Evolutionary conservation across 2,113 vertebrate species (phyloP).

Genomic region (Poicephalus gulielmi): DNA sequence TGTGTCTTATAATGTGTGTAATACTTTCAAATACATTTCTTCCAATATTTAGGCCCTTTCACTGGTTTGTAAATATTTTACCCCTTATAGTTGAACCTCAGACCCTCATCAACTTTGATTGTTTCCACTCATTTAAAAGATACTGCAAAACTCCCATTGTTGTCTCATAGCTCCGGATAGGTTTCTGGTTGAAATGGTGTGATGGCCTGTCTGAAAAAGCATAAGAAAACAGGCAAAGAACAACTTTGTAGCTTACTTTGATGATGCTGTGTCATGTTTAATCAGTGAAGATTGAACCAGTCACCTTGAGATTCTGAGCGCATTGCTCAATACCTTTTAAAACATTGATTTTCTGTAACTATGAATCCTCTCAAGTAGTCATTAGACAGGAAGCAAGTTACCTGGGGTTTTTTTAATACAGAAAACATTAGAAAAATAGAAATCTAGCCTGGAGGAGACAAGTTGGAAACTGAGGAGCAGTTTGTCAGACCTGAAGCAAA

Average conservation of each 20-base stretch:
- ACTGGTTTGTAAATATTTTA: neutral
- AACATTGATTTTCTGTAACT: slow-evolving; percentile 75
- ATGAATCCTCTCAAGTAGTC: slow-evolving; percentile 69
- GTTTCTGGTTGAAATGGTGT: neutral
- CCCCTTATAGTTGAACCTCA: neutral
- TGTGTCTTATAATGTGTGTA: neutral
- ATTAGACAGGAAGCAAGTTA: slow-evolving; percentile 67
- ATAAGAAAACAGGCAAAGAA: neutral
- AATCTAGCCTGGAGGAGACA: slow-evolving; percentile 57
- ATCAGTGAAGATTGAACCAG: slow-evolving; percentile 63
- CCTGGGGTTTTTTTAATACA: slow-evolving; percentile 16
- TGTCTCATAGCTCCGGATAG: neutral
- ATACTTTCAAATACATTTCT: neutral
- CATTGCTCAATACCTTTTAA: slow-evolving; percentile 66
- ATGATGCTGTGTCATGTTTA: slow-evolving; percentile 61
- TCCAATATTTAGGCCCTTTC: neutral
- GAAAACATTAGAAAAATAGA: slow-evolving; percentile 53
- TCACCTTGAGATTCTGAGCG: slow-evolving; percentile 70
- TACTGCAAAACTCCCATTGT: neutral
- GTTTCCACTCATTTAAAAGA: neutral
- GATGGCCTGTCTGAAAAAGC: neutral
- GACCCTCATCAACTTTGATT: neutral
- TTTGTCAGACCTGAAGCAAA: slow-evolving; percentile 59
- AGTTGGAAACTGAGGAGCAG: slow-evolving; percentile 36
- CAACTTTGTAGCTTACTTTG: slow-evolving; percentile 43